A percentile compares a stretch with the other conserved stretches of the same genome.
These are phyloP conservation scores for Macrocentrus cingulum DNA, from an alignment of 1,140 invertebrate species.

Conservation along the genomic window DNA sequence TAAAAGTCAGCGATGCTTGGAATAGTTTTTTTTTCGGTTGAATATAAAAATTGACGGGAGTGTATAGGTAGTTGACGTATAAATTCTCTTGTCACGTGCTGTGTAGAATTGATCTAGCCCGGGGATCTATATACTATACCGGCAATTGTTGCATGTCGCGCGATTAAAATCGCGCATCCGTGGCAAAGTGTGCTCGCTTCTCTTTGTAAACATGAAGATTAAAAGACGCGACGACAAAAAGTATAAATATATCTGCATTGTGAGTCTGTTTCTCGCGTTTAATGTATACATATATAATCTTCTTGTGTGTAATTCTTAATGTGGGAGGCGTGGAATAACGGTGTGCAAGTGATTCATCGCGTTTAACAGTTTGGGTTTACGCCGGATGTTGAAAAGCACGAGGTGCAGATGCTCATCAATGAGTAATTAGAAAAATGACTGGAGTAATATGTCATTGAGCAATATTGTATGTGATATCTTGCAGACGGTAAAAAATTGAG, in stretches of 20 bases:
- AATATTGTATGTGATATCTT: too few species aligned
- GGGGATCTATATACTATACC: conserved; percentile 19
- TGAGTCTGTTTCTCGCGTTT: too few species aligned
- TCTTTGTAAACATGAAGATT: conserved; percentile 1
- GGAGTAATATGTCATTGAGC: too few species aligned
- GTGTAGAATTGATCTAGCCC: conserved; percentile 24
- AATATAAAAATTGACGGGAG: too few species aligned
- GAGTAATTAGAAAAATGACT: not conserved
- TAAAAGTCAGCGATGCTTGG: too few species aligned
- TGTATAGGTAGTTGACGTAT: too few species aligned
- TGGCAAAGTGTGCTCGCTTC: not conserved
- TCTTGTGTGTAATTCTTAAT: too few species aligned
- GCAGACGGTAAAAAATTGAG: not conserved
- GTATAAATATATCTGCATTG: not conserved
- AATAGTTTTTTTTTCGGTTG: too few species aligned
- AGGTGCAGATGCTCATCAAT: not conserved
- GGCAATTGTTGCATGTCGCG: conserved; percentile 17
- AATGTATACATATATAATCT: too few species aligned
- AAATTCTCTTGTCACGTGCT: conserved; percentile 19
- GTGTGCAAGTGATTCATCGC: conserved; percentile 12
- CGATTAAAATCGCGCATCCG: conserved; percentile 15
- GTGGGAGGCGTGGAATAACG: conserved; percentile 7
- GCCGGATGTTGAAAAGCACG: too few species aligned
- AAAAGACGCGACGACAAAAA: not conserved
- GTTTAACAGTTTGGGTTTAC: not conserved